Evolutionary conservation across 2,113 vertebrate species (phyloP).

Genomic region (Salvelinus sp.): DNA sequence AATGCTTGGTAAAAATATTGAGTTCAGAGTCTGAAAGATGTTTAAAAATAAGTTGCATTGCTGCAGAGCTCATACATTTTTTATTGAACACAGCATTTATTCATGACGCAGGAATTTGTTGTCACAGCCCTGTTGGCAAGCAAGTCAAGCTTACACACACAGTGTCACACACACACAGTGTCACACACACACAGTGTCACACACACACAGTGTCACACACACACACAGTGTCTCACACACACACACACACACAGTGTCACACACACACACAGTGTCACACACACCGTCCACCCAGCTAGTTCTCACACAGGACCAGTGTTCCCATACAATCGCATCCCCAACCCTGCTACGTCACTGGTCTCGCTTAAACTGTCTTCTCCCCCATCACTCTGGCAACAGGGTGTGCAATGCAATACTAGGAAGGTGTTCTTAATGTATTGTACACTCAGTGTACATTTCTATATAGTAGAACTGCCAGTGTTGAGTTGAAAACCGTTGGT

Average conservation of each 20-base stretch:
- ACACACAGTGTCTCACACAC: background rate
- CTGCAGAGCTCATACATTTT: conserved; percentile 45
- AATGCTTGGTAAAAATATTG: conserved; percentile 18
- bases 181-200: background rate
- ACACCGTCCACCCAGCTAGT: background rate
- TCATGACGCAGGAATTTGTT: conserved; percentile 7
- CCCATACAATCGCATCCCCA: background rate
- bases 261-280: no score
- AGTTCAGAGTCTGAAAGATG: conserved; percentile 4
- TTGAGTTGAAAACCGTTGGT: no score
- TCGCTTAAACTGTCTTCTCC: background rate
- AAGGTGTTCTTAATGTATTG: no score
- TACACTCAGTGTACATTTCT: no score
- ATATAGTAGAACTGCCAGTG: no score
- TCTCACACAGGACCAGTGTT: no score
- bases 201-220: no score
- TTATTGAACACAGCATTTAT: conserved; percentile 40
- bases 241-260: background rate
- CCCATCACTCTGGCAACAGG: background rate
- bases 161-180: background rate
- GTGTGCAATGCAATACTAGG: no score
- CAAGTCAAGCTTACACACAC: background rate
- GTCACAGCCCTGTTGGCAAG: conserved; percentile 15
- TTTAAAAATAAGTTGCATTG: conserved; percentile 39
- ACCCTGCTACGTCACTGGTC: background rate